These are phyloP conservation scores for Pseudochaenichthys georgianus DNA, from an alignment of 2,797 vertebrate species.

Conservation along the genomic window DNA sequence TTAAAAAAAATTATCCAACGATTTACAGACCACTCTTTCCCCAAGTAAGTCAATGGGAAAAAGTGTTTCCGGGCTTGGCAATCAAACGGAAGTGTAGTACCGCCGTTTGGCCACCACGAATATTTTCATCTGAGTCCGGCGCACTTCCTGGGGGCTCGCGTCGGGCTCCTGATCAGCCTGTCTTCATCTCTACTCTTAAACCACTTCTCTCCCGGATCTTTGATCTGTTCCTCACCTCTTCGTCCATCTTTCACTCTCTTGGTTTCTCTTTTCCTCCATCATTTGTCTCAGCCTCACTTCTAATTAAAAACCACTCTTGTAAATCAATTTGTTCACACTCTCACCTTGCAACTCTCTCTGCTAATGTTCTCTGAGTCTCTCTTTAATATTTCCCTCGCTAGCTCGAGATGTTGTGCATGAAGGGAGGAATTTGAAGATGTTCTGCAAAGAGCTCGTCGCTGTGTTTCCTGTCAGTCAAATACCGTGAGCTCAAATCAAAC, in stretches of 20 bases:
- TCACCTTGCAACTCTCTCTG: not conserved
- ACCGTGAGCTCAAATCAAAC: too few species aligned
- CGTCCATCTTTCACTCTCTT: not conserved
- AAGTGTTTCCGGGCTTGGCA: too few species aligned
- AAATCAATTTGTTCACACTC: not conserved
- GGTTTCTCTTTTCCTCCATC: not conserved
- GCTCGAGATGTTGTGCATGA: constrained; percentile 31
- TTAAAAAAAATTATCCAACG: too few species aligned
- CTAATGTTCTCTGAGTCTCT: constrained; percentile 19
- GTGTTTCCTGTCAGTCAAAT: constrained; percentile 18
- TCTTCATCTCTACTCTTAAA: not conserved
- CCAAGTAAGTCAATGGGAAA: too few species aligned
- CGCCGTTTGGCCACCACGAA: too few species aligned
- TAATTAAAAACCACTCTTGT: too few species aligned
- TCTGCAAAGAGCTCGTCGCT: not conserved
- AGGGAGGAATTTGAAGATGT: constrained; percentile 11
- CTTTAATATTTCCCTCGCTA: constrained; percentile 13
- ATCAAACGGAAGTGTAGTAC: too few species aligned
- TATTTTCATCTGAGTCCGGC: too few species aligned
- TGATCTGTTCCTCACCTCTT: not conserved
- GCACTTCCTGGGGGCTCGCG: too few species aligned
- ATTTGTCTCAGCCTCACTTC: not conserved
- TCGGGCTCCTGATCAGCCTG: too few species aligned
- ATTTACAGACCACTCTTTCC: too few species aligned
- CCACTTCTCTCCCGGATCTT: not conserved